These are phyloP conservation scores for Tachyglossus aculeatus DNA, from an alignment of 2,797 vertebrate genomes.

Conservation along the genomic window DNA sequence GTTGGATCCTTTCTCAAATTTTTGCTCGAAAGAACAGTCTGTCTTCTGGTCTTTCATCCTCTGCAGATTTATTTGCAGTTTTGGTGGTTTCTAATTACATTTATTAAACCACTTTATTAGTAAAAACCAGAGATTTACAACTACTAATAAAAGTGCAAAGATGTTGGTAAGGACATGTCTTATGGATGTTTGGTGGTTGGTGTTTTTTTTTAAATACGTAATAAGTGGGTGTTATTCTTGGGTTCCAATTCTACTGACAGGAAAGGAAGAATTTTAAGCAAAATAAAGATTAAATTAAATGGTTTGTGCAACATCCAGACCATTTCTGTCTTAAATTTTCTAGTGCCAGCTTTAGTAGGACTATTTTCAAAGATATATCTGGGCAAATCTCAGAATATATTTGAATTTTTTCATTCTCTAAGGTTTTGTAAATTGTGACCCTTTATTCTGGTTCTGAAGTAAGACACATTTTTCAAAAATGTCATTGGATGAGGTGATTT, in stretches of 20 bases:
- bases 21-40: background rate
- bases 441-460: too few species aligned
- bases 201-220: background rate
- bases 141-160: background rate
- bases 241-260: slow-evolving; percentile 13
- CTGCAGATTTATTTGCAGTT: background rate
- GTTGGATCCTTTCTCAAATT: background rate
- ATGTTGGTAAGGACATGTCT: background rate
- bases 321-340: background rate
- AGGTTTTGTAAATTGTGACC: too few species aligned
- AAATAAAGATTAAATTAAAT: background rate
- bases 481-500: too few species aligned
- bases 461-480: too few species aligned
- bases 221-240: background rate
- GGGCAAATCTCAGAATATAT: too few species aligned
- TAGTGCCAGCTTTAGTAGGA: too few species aligned
- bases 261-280: background rate
- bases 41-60: background rate
- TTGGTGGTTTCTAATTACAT: background rate
- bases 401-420: too few species aligned
- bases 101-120: too few species aligned
- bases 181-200: background rate
- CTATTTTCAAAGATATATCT: too few species aligned
- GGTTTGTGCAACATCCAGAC: background rate
- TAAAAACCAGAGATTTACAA: too few species aligned